A percentile compares a stretch with the other conserved stretches of the same genome.
Conservation (phyloP, 2,797 vertebrate genomes). For the Anabas testudineus region DNA sequence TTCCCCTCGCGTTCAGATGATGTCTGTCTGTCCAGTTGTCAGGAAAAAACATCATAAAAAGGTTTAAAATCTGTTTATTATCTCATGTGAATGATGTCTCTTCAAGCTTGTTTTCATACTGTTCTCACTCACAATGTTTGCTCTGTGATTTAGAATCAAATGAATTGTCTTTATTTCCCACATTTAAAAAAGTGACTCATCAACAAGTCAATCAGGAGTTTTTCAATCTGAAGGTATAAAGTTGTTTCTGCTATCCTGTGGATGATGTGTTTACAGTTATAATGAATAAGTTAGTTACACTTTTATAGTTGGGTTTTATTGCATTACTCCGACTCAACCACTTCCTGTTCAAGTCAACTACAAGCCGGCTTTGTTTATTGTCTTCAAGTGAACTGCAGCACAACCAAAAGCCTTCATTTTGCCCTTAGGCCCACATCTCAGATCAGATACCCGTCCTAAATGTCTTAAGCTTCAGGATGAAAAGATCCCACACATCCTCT, state of each 20-base stretch:
- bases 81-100: too few species aligned
- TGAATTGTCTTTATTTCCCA: not conserved
- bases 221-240: too few species aligned
- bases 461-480: constrained; percentile 29
- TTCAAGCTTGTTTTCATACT: too few species aligned
- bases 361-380: not conserved
- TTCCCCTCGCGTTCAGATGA: not conserved
- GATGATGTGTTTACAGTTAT: too few species aligned
- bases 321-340: not conserved
- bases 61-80: too few species aligned
- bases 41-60: constrained; percentile 8
- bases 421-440: constrained; percentile 7
- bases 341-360: constrained; percentile 4
- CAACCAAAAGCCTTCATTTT: constrained; percentile 6
- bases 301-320: not conserved
- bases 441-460: constrained; percentile 18
- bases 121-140: too few species aligned
- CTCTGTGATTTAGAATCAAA: too few species aligned
- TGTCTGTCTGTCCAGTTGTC: too few species aligned
- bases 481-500: constrained; percentile 9
- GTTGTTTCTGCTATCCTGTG: too few species aligned
- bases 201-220: not conserved
- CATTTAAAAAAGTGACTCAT: not conserved
- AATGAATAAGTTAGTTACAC: not conserved
- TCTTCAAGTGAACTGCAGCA: constrained; percentile 12